Percentiles rank a stretch among this genome's conserved stretches.
These are phyloP conservation scores for Drosophila prosaltans DNA, from an alignment of 1,140 invertebrate genomes.

Conservation along the genomic window DNA sequence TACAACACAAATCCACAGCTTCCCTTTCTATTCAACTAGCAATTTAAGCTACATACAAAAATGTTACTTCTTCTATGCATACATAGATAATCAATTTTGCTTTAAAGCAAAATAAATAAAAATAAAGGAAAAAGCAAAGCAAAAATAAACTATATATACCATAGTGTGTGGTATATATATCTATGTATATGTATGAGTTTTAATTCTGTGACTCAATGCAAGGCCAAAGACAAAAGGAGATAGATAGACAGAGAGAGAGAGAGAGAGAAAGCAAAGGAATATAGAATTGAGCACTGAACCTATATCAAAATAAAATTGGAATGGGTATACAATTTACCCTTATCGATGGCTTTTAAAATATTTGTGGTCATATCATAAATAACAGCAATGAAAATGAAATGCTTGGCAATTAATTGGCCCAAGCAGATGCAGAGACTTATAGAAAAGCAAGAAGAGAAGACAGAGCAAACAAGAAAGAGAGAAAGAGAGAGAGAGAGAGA, in stretches of 20 bases:
- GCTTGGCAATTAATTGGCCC: constrained; percentile 69
- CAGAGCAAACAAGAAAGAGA: constrained; percentile 10
- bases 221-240: constrained; percentile 9
- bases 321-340: constrained; percentile 31
- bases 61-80: neutral
- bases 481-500: neutral
- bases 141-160: neutral
- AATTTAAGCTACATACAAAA: constrained; percentile 4
- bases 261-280: constrained; percentile 18
- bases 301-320: constrained; percentile 37
- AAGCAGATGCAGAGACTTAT: constrained; percentile 34
- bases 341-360: constrained; percentile 69
- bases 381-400: constrained; percentile 72
- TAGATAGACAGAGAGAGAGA: neutral
- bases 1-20: too few species aligned
- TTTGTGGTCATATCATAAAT: constrained; percentile 74
- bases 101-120: neutral
- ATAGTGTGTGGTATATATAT: neutral
- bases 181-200: constrained; percentile 45
- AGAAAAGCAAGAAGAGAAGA: neutral
- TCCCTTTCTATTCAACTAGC: neutral
- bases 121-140: constrained; percentile 12
- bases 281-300: neutral
- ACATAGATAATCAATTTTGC: constrained; percentile 14
- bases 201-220: constrained; percentile 16